Evolutionary conservation across 2,888 invertebrate species (phyloP), one percentile per base, ranked within the genome.

Genomic region (Eristalinus sepulchralis): DNA sequence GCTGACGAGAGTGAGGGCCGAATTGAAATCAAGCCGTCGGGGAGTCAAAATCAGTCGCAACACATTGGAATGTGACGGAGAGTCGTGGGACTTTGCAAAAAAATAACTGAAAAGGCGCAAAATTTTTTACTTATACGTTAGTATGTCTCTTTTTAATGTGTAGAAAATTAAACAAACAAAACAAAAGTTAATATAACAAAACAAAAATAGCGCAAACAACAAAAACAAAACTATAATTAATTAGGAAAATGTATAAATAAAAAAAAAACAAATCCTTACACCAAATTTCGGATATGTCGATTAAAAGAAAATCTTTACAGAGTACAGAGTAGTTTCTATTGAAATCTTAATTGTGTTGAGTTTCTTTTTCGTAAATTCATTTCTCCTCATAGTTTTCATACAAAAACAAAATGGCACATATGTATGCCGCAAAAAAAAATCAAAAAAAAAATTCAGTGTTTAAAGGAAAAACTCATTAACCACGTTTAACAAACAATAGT

Each of bases 31-130:
- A 92, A 91, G 88, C 92, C 92, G 91, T 92, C 92, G 89, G 92
- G 93, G 92, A 91, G 93, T 93, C 91, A 93, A 93, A 90, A 94
- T 93, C 91, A 94, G 93, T 90, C 93, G 91, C 91, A 94, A 93
- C 92, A 94, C 92, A 90, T 94, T 94, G 97, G 97, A 93, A 97
- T 97, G 96, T 97, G 97, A 97, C 97, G 97, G 96, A 97, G 96
- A 96, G 95, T 97, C 94, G 95, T 96, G 93, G 96, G 96, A 94
- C 95, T 97, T 94, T 97, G 96, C 94, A 96, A 96, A 94, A 97
- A 97, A 95, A 95, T 97, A 94, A 95, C 96, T 94, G 97, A 97
- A 94, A 97, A 96, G 94, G 95, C 96, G 94, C 96, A 96, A 94
- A 96, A 95, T 93, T 96, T 96, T 96, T 96, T 97, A 96, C 96